Evolutionary conservation across 1,140 invertebrate species (phyloP).

Genomic region (Mactra quadrangularis): DNA sequence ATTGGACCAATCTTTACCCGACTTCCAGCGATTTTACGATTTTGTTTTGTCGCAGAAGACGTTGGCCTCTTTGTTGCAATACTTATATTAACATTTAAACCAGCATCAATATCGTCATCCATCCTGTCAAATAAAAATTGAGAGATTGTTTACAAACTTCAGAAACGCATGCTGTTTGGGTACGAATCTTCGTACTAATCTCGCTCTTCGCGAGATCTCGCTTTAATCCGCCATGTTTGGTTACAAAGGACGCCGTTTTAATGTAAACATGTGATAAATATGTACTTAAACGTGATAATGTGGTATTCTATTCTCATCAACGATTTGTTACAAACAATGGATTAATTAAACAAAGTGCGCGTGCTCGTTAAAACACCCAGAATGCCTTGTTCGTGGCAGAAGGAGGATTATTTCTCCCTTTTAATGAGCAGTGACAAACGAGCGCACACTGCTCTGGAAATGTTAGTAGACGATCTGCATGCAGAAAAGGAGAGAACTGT

Average conservation of each 20-base stretch:
- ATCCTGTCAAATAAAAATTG: not conserved
- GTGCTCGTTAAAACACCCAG: not conserved
- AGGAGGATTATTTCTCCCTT: slow-evolving; percentile 78
- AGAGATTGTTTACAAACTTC: not conserved
- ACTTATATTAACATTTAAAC: slow-evolving; percentile 27
- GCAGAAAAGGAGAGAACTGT: slow-evolving; percentile 81
- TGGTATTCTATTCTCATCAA: too few relatives aligned
- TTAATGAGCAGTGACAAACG: slow-evolving; percentile 74
- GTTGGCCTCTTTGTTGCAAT: not conserved
- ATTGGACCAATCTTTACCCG: slow-evolving; percentile 13
- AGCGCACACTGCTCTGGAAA: slow-evolving; percentile 77
- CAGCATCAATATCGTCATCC: slow-evolving; percentile 43
- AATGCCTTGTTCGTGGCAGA: slow-evolving; percentile 79
- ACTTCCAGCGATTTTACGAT: slow-evolving; percentile 20
- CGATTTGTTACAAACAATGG: too few relatives aligned
- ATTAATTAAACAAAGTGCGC: too few relatives aligned
- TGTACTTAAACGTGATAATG: not conserved
- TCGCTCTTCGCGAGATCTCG: slow-evolving; percentile 52
- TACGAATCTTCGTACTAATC: slow-evolving; percentile 13
- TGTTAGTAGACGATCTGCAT: slow-evolving; percentile 82
- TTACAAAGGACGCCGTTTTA: slow-evolving; percentile 60
- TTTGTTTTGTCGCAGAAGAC: not conserved
- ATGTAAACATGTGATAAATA: slow-evolving; percentile 56
- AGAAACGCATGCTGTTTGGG: not conserved
- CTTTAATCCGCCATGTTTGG: slow-evolving; percentile 54